phyloP scores from a whole-genome alignment of 2,888 invertebrate species.

The Drosophila bunnanda region DNA sequence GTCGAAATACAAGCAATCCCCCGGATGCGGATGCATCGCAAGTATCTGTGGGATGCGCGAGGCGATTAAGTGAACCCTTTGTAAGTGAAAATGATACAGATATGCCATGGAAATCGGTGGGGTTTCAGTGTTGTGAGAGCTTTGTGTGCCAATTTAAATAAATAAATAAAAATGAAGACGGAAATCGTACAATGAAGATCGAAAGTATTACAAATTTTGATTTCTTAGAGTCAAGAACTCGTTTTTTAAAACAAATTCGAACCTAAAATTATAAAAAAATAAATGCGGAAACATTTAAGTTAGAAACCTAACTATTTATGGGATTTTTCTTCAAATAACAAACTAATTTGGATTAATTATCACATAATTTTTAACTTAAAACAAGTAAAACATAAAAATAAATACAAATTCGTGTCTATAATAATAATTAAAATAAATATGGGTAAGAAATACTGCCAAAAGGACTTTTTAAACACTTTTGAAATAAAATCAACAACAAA shows the following conservation, averaged over 20 bases:
- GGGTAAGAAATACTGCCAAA: no score
- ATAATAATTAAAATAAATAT: no score
- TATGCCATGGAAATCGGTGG: no score
- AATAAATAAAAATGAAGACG: neutral
- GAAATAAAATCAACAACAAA: neutral
- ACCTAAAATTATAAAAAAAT: neutral
- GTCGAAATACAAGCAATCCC: constrained; percentile 5
- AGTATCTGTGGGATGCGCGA: constrained; percentile 18
- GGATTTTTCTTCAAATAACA: neutral
- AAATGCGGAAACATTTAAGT: neutral
- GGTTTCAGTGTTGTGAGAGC: constrained; percentile 31
- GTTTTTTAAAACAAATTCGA: neutral
- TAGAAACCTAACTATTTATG: neutral
- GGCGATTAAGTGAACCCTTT: constrained; percentile 18
- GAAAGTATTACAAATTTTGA: neutral
- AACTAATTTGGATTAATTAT: neutral
- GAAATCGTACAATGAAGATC: neutral
- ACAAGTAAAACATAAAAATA: neutral
- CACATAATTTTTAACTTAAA: neutral
- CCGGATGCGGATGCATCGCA: constrained; percentile 5
- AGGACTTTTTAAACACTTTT: neutral
- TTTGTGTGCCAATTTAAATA: constrained; percentile 22
- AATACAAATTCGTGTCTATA: neutral
- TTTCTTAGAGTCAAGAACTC: neutral
- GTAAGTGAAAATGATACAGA: constrained; percentile 13